These are phyloP conservation scores for Artibeus lituratus DNA, from an alignment of 2,797 vertebrate species.

Conservation along the genomic window DNA sequence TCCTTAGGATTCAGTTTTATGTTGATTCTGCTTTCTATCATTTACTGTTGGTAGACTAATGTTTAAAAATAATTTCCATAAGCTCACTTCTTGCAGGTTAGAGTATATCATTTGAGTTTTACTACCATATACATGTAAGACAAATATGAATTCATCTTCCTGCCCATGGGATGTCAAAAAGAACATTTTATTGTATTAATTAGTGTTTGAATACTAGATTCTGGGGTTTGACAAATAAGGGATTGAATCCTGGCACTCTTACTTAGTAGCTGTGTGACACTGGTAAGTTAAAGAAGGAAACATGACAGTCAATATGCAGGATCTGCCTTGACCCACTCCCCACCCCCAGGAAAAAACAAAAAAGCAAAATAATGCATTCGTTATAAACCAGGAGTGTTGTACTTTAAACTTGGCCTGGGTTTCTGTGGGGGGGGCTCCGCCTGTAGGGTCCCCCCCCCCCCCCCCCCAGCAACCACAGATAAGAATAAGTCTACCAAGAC, in stretches of 20 bases:
- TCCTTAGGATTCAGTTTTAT: conserved; percentile 23
- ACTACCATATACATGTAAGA: background rate
- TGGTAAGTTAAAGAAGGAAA: conserved; percentile 15
- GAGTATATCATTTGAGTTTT: conserved; percentile 4
- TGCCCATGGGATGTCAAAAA: background rate
- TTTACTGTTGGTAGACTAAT: background rate
- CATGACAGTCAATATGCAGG: background rate
- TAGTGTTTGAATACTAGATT: background rate
- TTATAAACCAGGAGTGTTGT: background rate
- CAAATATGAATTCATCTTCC: background rate
- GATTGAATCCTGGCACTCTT: conserved; percentile 13
- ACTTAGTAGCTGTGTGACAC: background rate
- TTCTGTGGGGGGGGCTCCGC: background rate
- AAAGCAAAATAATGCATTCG: background rate
- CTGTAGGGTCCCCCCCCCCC: no score
- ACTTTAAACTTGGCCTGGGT: background rate
- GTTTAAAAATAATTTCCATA: conserved; percentile 10
- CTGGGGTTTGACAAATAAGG: background rate
- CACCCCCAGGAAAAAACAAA: background rate
- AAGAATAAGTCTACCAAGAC: no score
- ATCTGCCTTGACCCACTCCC: background rate
- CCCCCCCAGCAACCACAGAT: no score
- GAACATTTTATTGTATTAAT: background rate
- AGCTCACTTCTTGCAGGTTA: background rate
- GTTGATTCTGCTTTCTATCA: background rate